Base-by-base conservation (phyloP, 2,888 invertebrate genomes). In the Pollenia angustigena region DNA sequence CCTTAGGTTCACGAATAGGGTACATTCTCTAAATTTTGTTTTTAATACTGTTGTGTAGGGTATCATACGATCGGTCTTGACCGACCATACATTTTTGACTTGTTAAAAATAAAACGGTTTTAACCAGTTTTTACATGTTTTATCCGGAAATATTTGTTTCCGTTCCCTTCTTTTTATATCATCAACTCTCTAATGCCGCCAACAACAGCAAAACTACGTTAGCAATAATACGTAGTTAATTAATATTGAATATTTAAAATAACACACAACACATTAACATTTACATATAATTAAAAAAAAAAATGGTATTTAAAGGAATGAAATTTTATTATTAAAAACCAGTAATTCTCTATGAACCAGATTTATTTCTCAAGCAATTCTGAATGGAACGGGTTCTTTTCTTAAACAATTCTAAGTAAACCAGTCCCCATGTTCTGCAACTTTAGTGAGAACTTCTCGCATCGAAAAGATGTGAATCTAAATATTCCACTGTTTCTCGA, bases 101-200 rank as follows among this genome's bases (percentile, higher is more conserved):
- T 6, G 42, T 10, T 54, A 42, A 54, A 68, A 32, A n/a, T n/a
- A 66, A 50, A 52, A 56, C 56, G 56, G 79, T 75, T 85, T 69
- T 75, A 75, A 87, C 85, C 79, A 66, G 87, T 85, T 85, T 60
- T 69, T 71, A 79, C 87, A 48, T 68, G 78, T 81, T 74, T 44
- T n/a, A 72, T 60, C 71, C 79, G 74, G 46, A 81, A 71, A 71
- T 16, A 42, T 52, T 9, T 9, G 54, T 50, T 69, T 68, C 58
- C 44, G 46, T 58, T 66, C 68, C 76, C 32, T 48, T 68, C 42
- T 14, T 42, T 42, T n/a, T 16, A 2, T 4, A 1, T 69, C 52
- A 8, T 40, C 12, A 40, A 16, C 16, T 23, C 48, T 68, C 52
- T 12, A 40, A 50, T 56, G n/a, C 60, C 62, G 14, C 52, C 54